These are phyloP conservation scores for Hyppa rectilinea DNA, from an alignment of 2,888 invertebrate species.

Conservation along the genomic window DNA sequence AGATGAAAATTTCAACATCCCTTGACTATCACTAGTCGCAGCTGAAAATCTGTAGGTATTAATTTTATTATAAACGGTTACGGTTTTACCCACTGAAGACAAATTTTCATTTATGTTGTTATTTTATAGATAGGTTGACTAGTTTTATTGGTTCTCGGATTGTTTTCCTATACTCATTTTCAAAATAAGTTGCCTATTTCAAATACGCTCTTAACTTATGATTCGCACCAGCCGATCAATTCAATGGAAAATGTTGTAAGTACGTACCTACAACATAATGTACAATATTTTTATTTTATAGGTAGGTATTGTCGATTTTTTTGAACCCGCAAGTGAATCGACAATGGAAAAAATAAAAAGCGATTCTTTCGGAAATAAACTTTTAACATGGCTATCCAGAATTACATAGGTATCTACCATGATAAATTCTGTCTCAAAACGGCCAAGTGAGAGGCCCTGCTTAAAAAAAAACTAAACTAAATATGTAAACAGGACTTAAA, in stretches of 20 bases:
- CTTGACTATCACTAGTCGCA: no score
- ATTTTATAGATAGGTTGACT: not conserved
- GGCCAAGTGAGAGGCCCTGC: not conserved
- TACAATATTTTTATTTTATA: constrained; percentile 22
- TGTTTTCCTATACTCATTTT: not conserved
- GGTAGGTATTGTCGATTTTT: constrained; percentile 26
- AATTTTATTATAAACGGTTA: no score
- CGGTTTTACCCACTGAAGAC: not conserved
- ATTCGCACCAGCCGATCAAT: constrained; percentile 20
- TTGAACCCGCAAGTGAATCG: constrained; percentile 15
- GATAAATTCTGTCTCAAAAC: not conserved
- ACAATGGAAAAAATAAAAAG: not conserved
- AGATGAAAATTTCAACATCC: not conserved
- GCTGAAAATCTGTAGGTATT: not conserved
- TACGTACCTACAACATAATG: constrained; percentile 31
- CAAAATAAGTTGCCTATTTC: not conserved
- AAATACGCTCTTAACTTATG: constrained; percentile 19
- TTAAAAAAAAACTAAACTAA: not conserved
- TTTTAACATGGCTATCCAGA: no score
- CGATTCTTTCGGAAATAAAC: not conserved
- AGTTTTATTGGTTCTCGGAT: no score
- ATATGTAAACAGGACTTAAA: not conserved
- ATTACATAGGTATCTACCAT: no score
- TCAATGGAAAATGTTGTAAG: constrained; percentile 43
- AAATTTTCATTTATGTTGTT: not conserved